A percentile compares a stretch with the other conserved stretches of the same genome.
Evolutionary conservation across 2,888 invertebrate species (phyloP).

Genomic region (Brassicogethes aeneus): DNA sequence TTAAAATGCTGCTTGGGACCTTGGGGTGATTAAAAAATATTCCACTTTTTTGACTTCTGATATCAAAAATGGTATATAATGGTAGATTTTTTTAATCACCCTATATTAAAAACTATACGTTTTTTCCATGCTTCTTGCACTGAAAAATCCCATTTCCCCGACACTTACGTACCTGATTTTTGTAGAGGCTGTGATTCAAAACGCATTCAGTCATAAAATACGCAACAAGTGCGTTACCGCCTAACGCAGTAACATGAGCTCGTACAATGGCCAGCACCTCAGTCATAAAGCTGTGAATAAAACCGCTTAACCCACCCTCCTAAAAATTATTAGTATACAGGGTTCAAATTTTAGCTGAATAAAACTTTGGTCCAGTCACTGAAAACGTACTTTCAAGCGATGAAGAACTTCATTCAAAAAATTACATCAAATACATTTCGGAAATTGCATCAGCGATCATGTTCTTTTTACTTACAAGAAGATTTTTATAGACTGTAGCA

Average conservation of each 20-base stretch:
- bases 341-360: not conserved
- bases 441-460: too few relatives aligned
- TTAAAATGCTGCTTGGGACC: too few relatives aligned
- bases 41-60: too few relatives aligned
- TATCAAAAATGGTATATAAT: too few relatives aligned
- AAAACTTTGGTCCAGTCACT: conserved; percentile 3
- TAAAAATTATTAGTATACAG: conserved; percentile 33
- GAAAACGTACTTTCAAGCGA: not conserved
- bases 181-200: conserved; percentile 86
- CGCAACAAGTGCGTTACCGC: conserved; percentile 92
- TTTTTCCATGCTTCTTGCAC: too few relatives aligned
- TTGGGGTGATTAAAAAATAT: too few relatives aligned
- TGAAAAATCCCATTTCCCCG: too few relatives aligned
- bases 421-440: too few relatives aligned
- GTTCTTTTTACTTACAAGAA: too few relatives aligned
- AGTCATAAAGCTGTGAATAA: conserved; percentile 87
- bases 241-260: conserved; percentile 86
- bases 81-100: too few relatives aligned
- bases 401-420: conserved; percentile 2
- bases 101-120: too few relatives aligned
- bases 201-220: conserved; percentile 90
- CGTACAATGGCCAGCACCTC: conserved; percentile 90
- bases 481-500: too few relatives aligned
- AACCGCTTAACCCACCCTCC: conserved; percentile 88
- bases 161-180: conserved; percentile 73